These are phyloP conservation scores for Lytechinus variegatus DNA, from an alignment of 35 echinoderm and acorn worm genomes.

Conservation along the genomic window DNA sequence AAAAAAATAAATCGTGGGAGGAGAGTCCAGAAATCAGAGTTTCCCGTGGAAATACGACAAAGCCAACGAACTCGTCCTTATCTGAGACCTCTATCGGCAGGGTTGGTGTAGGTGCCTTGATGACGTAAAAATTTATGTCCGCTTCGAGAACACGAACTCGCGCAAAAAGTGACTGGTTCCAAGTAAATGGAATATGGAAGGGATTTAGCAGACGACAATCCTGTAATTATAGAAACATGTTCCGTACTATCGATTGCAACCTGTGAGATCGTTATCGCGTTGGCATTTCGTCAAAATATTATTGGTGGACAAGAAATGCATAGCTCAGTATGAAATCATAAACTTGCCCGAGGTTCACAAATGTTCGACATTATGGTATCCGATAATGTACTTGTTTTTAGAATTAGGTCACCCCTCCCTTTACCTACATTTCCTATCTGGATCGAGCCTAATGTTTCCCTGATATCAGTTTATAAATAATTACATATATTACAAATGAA, in stretches of 20 bases:
- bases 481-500: too few relatives aligned
- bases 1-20: not conserved
- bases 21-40: not conserved
- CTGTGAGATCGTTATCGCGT: not conserved
- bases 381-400: not conserved
- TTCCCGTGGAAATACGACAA: not conserved
- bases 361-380: not conserved
- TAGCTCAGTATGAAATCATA: not conserved
- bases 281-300: slow-evolving; percentile 11
- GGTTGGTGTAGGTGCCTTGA: not conserved
- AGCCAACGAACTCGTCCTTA: slow-evolving; percentile 9
- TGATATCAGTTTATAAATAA: not conserved
- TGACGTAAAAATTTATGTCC: not conserved
- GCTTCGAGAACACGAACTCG: not conserved
- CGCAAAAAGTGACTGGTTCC: not conserved
- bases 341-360: not conserved
- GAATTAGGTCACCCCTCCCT: not conserved
- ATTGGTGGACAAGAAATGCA: not conserved
- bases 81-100: not conserved
- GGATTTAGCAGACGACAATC: not conserved
- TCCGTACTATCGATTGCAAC: not conserved
- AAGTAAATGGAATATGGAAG: not conserved
- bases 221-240: not conserved
- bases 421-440: not conserved
- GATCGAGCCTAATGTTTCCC: not conserved